A percentile compares a stretch with the other conserved stretches of the same genome.
phyloP scores from a whole-genome alignment of 2,888 invertebrate genomes.

The Ecdyonurus torrentis region DNA sequence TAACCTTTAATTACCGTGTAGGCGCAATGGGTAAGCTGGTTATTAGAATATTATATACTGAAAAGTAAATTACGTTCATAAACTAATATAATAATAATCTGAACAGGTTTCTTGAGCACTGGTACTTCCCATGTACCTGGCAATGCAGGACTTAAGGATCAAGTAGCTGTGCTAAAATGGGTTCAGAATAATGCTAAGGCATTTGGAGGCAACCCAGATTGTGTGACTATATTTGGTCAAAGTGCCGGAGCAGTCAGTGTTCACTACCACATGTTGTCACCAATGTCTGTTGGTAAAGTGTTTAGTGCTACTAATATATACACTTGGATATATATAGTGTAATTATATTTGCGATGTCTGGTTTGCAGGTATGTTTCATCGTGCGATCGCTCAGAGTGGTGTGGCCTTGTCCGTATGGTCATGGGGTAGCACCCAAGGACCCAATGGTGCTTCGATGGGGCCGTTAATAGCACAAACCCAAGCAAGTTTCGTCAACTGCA shows the following conservation, averaged over 20 bases:
- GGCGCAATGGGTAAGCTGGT: constrained; percentile 5
- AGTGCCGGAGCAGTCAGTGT: constrained; percentile 9
- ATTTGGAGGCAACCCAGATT: constrained; percentile 6
- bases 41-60: not conserved
- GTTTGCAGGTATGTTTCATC: constrained; percentile 26
- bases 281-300: constrained; percentile 5
- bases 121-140: constrained; percentile 5
- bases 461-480: constrained; percentile 20
- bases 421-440: constrained; percentile 16
- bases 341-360: constrained; percentile 10
- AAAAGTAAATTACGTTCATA: not conserved
- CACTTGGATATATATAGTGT: not conserved
- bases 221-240: constrained; percentile 9
- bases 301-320: not conserved
- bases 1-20: constrained; percentile 8
- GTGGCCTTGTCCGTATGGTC: constrained; percentile 26
- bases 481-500: constrained; percentile 27
- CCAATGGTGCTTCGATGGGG: too few species aligned
- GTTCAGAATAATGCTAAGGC: constrained; percentile 5
- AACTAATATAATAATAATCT: not conserved
- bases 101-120: constrained; percentile 5
- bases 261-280: constrained; percentile 6
- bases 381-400: constrained; percentile 31
- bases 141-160: constrained; percentile 9
- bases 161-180: constrained; percentile 5